Conservation (phyloP, 2,113 vertebrate species). For the Thomomys bottae region DNA sequence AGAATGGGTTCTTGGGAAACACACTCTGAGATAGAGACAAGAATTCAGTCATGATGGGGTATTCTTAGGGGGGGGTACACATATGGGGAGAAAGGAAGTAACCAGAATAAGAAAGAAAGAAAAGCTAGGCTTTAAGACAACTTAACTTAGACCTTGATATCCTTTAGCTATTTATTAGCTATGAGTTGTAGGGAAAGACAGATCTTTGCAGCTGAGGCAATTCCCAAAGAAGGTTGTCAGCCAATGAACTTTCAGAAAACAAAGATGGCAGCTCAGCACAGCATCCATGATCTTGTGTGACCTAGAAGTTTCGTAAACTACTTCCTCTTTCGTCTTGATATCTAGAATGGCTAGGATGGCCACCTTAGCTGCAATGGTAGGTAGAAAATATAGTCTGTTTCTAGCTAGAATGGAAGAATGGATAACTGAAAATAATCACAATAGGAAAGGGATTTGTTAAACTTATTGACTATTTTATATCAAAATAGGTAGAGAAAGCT, state of each 20-base stretch:
- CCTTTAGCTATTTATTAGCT: background rate
- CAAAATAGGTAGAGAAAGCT: constrained; percentile 21
- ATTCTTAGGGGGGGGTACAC: background rate
- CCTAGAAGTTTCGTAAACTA: background rate
- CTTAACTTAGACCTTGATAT: background rate
- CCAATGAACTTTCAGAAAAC: background rate
- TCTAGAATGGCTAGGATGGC: background rate
- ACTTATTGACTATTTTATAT: background rate
- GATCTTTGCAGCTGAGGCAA: background rate
- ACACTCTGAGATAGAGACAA: background rate
- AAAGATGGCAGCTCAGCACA: background rate
- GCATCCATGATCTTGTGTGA: background rate
- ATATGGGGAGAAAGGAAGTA: background rate
- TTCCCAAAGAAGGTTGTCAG: background rate
- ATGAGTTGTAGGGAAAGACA: background rate
- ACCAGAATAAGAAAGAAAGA: background rate
- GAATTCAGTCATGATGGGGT: background rate
- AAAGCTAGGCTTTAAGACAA: background rate
- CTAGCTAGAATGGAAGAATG: background rate
- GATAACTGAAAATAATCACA: background rate
- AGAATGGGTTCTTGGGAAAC: background rate
- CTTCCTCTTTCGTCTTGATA: background rate
- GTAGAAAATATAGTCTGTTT: background rate
- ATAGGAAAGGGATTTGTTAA: constrained; percentile 34
- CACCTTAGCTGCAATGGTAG: background rate